These are phyloP conservation scores for Syngnathus scovelli DNA, from an alignment of 2,113 vertebrate genomes.

Conservation along the genomic window DNA sequence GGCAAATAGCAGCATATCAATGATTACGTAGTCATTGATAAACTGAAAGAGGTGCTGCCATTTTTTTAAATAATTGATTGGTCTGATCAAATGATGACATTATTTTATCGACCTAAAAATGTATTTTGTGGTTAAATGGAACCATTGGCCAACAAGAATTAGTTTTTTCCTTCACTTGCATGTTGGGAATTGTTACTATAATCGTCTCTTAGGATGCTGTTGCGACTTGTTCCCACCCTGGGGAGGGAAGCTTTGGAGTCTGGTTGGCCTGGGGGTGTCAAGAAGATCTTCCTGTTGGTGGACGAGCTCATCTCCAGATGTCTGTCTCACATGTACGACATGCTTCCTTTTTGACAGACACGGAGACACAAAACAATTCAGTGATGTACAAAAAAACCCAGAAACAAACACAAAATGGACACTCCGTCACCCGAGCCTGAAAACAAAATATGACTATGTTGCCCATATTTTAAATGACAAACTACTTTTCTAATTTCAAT, in stretches of 20 bases:
- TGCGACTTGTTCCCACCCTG: constrained; percentile 45
- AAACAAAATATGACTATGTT: background rate
- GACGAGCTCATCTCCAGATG: constrained; percentile 12
- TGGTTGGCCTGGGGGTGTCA: constrained; percentile 44
- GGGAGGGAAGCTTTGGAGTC: constrained; percentile 32
- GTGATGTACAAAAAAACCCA: background rate
- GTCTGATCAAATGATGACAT: background rate
- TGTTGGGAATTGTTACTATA: background rate
- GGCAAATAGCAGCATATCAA: too few species aligned
- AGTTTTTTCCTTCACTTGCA: background rate
- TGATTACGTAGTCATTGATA: too few species aligned
- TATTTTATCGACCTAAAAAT: background rate
- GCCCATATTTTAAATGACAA: background rate
- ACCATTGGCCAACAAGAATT: background rate
- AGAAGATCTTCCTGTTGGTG: constrained; percentile 17
- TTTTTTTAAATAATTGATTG: too few species aligned
- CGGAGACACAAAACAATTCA: background rate
- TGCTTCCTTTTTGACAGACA: constrained; percentile 26
- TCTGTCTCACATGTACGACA: constrained; percentile 7
- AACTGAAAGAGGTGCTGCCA: too few species aligned
- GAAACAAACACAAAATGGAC: background rate
- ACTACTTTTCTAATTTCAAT: background rate
- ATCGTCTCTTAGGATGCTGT: constrained; percentile 57
- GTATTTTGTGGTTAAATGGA: too few species aligned
- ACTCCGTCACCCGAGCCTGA: too few species aligned